Conservation (phyloP, 1,140 invertebrate species). For the Bombus waltoni region DNA sequence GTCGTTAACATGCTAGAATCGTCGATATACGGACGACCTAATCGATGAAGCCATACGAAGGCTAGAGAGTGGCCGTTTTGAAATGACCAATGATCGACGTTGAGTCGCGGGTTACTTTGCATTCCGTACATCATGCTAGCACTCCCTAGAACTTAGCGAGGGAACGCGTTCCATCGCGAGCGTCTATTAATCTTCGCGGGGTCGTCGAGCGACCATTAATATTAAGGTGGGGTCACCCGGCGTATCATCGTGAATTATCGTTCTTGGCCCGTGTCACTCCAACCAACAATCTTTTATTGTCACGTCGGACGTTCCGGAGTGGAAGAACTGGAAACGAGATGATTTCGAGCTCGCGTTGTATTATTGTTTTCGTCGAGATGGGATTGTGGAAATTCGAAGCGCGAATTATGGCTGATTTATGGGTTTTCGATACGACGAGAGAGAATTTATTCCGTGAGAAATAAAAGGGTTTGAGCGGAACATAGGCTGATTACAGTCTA, state of each 20-base stretch:
- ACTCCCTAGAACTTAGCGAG: slow-evolving; percentile 44
- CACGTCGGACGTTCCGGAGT: background rate
- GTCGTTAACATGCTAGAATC: slow-evolving; percentile 24
- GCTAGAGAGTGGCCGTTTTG: slow-evolving; percentile 31
- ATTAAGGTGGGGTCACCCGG: slow-evolving; percentile 68
- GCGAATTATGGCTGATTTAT: background rate
- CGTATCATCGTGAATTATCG: slow-evolving; percentile 74
- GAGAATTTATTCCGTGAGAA: background rate
- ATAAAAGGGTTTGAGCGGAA: background rate
- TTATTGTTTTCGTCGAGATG: slow-evolving; percentile 16
- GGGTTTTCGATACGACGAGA: background rate
- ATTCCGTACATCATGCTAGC: slow-evolving; percentile 54
- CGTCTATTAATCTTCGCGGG: slow-evolving; percentile 72
- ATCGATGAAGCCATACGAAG: slow-evolving; percentile 58
- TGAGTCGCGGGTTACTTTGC: slow-evolving; percentile 54
- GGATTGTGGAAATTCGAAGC: too few species aligned
- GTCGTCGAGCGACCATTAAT: slow-evolving; percentile 71
- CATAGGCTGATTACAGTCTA: too few species aligned
- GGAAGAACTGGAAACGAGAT: background rate
- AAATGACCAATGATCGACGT: slow-evolving; percentile 47
- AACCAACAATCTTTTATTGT: slow-evolving; percentile 66
- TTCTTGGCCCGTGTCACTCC: slow-evolving; percentile 60
- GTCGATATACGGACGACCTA: slow-evolving; percentile 13
- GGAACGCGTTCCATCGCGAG: slow-evolving; percentile 36
- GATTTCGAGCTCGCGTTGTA: background rate